Evolutionary conservation across 2,797 vertebrate species (phyloP).

Genomic region (Fundulus diaphanus): DNA sequence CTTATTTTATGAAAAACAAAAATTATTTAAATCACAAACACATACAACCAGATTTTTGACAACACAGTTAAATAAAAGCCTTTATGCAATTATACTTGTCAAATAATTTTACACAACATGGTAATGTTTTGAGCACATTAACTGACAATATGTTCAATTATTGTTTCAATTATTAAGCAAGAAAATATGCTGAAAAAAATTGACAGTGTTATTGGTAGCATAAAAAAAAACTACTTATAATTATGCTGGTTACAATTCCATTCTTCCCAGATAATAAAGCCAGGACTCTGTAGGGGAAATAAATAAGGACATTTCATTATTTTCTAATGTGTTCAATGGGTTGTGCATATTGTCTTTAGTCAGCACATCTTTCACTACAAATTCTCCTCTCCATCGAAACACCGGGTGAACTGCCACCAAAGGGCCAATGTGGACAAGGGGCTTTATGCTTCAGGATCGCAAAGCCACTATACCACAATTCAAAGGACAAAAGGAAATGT

Average conservation of each 20-base stretch:
- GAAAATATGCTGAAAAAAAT: conserved; percentile 49
- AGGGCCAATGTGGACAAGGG: conserved; percentile 15
- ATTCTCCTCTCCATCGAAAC: conserved; percentile 73
- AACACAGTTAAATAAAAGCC: conserved; percentile 31
- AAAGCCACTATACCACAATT: neutral
- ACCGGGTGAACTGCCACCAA: conserved; percentile 61
- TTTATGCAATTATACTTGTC: conserved; percentile 50
- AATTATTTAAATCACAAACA: neutral
- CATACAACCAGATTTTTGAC: neutral
- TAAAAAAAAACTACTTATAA: conserved; percentile 45
- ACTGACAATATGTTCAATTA: conserved; percentile 51
- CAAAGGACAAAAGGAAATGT: neutral
- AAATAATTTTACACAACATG: conserved; percentile 62
- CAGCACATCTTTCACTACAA: conserved; percentile 17
- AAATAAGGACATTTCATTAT: conserved; percentile 59
- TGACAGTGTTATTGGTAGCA: conserved; percentile 28
- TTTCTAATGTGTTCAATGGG: conserved; percentile 30
- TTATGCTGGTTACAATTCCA: conserved; percentile 43
- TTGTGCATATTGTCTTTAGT: conserved; percentile 46
- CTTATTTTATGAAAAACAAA: neutral
- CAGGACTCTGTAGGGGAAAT: conserved; percentile 62
- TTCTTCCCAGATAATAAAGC: conserved; percentile 59
- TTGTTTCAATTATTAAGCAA: conserved; percentile 64
- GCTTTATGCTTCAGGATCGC: neutral
- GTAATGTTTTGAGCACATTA: conserved; percentile 53